A percentile compares a stretch with the other conserved stretches of the same genome.
Evolutionary conservation across 2,888 invertebrate genomes (phyloP).

Genomic region (Dryobotodes eremita): DNA sequence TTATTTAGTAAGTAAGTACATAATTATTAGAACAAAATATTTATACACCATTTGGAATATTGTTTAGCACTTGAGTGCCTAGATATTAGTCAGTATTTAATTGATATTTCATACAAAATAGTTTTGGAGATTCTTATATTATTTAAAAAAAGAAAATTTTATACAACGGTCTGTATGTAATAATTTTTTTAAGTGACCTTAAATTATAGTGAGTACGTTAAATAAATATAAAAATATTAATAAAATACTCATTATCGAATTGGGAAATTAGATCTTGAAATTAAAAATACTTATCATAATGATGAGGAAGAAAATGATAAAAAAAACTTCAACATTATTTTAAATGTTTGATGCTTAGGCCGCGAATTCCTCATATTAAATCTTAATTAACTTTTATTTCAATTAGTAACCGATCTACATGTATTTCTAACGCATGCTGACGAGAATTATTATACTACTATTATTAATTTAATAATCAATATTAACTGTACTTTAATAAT

Average conservation of each 20-base stretch:
- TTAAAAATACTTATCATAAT: background rate
- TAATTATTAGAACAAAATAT: constrained; percentile 56
- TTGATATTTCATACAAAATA: constrained; percentile 54
- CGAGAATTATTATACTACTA: constrained; percentile 27
- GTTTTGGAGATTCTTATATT: constrained; percentile 52
- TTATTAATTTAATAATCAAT: constrained; percentile 50
- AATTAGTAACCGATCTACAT: constrained; percentile 54
- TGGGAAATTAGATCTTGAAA: background rate
- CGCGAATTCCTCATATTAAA: constrained; percentile 43
- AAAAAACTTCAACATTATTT: background rate
- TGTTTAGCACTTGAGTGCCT: constrained; percentile 45
- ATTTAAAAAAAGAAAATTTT: constrained; percentile 4
- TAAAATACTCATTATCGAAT: constrained; percentile 1
- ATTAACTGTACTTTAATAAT: constrained; percentile 51
- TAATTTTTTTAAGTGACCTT: constrained; percentile 2
- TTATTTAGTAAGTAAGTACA: constrained; percentile 67
- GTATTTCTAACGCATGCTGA: constrained; percentile 51
- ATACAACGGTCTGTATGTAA: constrained; percentile 10
- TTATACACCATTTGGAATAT: constrained; percentile 58
- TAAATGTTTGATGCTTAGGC: constrained; percentile 55
- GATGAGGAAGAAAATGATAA: background rate
- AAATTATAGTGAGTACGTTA: constrained; percentile 16
- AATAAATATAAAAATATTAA: background rate
- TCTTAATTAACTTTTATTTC: constrained; percentile 27
- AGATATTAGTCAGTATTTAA: constrained; percentile 42